Conservation (phyloP, 2,113 vertebrate genomes). For the Entomyzon cyanotis region DNA sequence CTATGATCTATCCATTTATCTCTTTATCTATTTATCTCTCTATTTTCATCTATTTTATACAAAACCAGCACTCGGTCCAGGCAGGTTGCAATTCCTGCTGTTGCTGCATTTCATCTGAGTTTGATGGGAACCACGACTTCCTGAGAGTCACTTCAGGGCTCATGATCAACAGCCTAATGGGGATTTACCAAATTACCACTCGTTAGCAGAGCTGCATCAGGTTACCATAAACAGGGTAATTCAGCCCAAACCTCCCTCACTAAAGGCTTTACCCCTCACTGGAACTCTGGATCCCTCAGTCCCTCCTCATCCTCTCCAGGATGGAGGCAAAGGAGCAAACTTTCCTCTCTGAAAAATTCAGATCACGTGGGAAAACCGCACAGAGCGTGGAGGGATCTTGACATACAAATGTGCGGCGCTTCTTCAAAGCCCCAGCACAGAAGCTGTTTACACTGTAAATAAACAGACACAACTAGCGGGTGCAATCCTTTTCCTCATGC, state of each 20-base stretch:
- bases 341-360: not conserved
- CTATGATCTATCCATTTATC: not conserved
- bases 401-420: slow-evolving; percentile 34
- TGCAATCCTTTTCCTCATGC: not conserved
- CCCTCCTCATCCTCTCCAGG: not conserved
- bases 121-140: not conserved
- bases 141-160: not conserved
- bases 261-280: not conserved
- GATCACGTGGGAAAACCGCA: slow-evolving; percentile 62
- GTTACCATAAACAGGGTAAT: slow-evolving; percentile 7
- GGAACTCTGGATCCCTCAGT: not conserved
- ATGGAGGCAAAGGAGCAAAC: not conserved
- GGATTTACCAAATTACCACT: not conserved
- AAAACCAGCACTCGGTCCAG: not conserved
- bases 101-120: not conserved
- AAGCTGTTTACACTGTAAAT: slow-evolving; percentile 71
- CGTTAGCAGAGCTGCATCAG: not conserved
- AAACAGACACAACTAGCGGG: slow-evolving; percentile 53
- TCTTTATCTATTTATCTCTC: not conserved
- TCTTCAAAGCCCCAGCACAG: slow-evolving; percentile 68
- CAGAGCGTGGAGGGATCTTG: slow-evolving; percentile 29
- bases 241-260: not conserved
- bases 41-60: not conserved
- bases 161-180: not conserved
- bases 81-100: not conserved